Base-by-base conservation (phyloP, 92 coral and sea anemone genomes). In the Virgularia gustaviana region DNA sequence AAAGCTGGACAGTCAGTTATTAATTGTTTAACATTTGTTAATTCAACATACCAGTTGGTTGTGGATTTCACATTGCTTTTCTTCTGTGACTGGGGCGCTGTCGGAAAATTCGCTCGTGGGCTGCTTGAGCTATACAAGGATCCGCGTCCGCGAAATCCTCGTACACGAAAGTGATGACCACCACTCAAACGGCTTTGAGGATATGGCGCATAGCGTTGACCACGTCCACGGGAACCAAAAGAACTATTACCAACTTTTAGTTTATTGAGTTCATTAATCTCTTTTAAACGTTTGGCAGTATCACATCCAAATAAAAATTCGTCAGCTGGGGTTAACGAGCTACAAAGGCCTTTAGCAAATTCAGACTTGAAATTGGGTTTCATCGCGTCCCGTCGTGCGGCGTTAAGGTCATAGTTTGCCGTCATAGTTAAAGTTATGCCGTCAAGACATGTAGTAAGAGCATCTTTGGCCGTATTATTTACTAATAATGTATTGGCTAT, bases 281-380 rank as follows among this genome's bases (percentile, higher is more conserved):
- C 81, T 38, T 83, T 77, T 4, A 77, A 65, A 24, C 83, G 71
- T 49, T 83, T 83, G 16, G 81, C 62, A 39, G 73, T 83, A 61
- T 72, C 88, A 11, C 81, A 79, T 34, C 83, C 83, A 53, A 83
- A 77, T 2, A 78, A 64, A 37, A 65, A 75, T 45, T 75, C 86
- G 53, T 83, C 81, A n/a, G 84, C 88, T 18, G 84, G 84, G 25
- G 57, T 55, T 6, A 66, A 64, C 3, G 74, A 65, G 24, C 63
- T 78, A 62, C 88, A 78, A 54, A 83, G 62, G 7, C 80, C 83
- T 44, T 78, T 83, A 20, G 84, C 84, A 65, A 81, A 75, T 57
- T 81, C 81, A 6, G 18, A 38, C 38, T 57, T 38, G 22, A 79
- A 79, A 37, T 79, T 65, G 36, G 84, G 84, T 36, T 41, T 79